A percentile compares a stretch with the other conserved stretches of the same genome.
Evolutionary conservation across 2,797 vertebrate genomes (phyloP).

Genomic region (Falco peregrinus): DNA sequence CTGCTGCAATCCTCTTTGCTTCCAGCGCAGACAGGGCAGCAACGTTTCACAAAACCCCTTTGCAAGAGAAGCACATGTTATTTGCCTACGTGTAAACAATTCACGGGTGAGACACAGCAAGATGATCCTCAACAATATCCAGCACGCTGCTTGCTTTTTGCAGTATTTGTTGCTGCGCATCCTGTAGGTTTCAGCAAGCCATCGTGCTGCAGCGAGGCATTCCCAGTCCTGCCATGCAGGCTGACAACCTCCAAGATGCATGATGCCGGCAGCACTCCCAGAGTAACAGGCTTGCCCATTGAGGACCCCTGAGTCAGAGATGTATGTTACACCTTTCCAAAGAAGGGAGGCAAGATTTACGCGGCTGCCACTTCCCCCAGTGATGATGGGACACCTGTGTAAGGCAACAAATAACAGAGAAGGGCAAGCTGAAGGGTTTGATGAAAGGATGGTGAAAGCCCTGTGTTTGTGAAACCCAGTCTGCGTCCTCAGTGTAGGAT

Average conservation of each 20-base stretch:
- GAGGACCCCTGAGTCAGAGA: neutral
- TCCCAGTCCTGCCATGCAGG: neutral
- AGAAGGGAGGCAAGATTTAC: neutral
- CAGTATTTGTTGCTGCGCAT: neutral
- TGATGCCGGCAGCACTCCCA: neutral
- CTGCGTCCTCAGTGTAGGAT: neutral
- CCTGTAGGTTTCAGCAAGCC: neutral
- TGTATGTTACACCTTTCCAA: rapidly evolving
- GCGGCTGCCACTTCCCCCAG: neutral
- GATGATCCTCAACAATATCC: neutral
- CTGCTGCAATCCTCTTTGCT: neutral
- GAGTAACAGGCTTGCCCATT: neutral
- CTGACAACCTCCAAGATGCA: neutral
- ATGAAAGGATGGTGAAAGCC: neutral
- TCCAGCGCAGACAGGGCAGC: neutral
- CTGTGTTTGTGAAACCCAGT: neutral
- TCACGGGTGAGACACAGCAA: rapidly evolving
- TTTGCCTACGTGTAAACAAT: neutral
- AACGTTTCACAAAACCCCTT: neutral
- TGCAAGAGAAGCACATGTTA: neutral
- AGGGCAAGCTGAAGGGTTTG: neutral
- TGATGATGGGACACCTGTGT: rapidly evolving
- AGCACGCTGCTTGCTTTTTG: neutral
- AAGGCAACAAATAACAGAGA: neutral
- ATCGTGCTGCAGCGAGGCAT: neutral